phyloP scores from a whole-genome alignment of 2,888 invertebrate genomes.

The Himalopsyche kuldschensis region DNA sequence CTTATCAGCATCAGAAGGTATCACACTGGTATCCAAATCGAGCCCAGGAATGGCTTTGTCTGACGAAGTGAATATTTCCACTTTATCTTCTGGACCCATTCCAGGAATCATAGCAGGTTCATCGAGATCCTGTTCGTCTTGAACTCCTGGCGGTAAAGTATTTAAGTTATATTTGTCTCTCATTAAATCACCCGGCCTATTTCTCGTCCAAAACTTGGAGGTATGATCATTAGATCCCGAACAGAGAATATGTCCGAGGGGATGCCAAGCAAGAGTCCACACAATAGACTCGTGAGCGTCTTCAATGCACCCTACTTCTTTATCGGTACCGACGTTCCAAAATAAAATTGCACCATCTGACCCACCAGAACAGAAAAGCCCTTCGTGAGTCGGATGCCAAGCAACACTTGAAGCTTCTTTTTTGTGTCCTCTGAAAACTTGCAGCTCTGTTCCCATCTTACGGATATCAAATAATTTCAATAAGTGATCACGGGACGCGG shows the following conservation, averaged over 20 bases:
- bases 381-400: conserved; percentile 99
- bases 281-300: conserved; percentile 99
- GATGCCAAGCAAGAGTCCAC: conserved; percentile 99
- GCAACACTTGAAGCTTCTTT: conserved; percentile 96
- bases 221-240: conserved; percentile 99
- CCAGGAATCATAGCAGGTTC: conserved; percentile 88
- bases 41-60: conserved; percentile 81
- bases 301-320: conserved; percentile 97
- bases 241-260: conserved; percentile 96
- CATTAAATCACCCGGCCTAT: conserved; percentile 97
- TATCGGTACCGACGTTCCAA: conserved; percentile 98
- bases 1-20: conserved; percentile 70
- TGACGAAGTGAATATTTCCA: conserved; percentile 69
- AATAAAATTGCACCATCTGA: conserved; percentile 98
- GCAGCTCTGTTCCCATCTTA: conserved; percentile 92
- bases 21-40: conserved; percentile 71
- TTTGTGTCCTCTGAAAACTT: conserved; percentile 98
- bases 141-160: conserved; percentile 79
- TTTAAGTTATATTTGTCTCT: conserved; percentile 97
- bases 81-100: conserved; percentile 97
- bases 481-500: conserved; percentile 96
- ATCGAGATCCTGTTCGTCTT: conserved; percentile 62
- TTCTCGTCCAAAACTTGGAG: conserved; percentile 98
- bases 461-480: conserved; percentile 97
- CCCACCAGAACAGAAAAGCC: conserved; percentile 95